Percentiles rank a stretch among this genome's conserved stretches.
Conservation (phyloP, 2,888 invertebrate species). For the Cepaea hortensis region DNA sequence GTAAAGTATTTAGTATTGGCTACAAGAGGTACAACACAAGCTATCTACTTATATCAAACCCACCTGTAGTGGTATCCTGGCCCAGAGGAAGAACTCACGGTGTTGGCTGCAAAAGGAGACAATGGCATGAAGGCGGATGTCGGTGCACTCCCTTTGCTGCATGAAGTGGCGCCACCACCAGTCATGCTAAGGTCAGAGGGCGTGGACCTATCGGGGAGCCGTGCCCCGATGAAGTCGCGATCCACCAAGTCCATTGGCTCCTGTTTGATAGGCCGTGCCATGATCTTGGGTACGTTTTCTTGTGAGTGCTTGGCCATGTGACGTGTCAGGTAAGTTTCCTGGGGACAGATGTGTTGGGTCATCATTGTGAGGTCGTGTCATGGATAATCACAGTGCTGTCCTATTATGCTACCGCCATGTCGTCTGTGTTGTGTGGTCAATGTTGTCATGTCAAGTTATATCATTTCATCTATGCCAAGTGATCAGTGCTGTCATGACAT, state of each 20-base stretch:
- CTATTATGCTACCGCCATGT: too few species aligned
- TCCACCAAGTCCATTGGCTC: constrained; percentile 66
- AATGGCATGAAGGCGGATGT: constrained; percentile 92
- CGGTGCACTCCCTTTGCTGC: constrained; percentile 58
- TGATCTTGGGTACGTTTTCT: constrained; percentile 50
- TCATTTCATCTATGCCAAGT: too few species aligned
- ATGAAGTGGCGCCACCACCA: constrained; percentile 48
- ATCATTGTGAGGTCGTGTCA: too few species aligned
- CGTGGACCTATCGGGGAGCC: constrained; percentile 49
- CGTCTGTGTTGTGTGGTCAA: too few species aligned
- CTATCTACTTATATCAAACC: neutral
- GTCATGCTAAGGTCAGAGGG: constrained; percentile 47
- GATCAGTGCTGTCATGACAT: too few species aligned
- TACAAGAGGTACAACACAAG: constrained; percentile 19
- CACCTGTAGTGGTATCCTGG: constrained; percentile 48
- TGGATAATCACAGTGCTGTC: too few species aligned
- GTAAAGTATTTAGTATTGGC: neutral
- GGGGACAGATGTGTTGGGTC: constrained; percentile 2
- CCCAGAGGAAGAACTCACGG: constrained; percentile 50
- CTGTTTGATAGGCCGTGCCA: constrained; percentile 65
- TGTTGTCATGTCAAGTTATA: too few species aligned
- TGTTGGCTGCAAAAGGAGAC: constrained; percentile 76
- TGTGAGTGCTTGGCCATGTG: constrained; percentile 96
- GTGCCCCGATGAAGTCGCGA: constrained; percentile 51
- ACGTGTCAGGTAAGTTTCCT: constrained; percentile 97